phyloP scores from a whole-genome alignment of 2,888 invertebrate genomes.

The Caenorhabditis angaria region DNA sequence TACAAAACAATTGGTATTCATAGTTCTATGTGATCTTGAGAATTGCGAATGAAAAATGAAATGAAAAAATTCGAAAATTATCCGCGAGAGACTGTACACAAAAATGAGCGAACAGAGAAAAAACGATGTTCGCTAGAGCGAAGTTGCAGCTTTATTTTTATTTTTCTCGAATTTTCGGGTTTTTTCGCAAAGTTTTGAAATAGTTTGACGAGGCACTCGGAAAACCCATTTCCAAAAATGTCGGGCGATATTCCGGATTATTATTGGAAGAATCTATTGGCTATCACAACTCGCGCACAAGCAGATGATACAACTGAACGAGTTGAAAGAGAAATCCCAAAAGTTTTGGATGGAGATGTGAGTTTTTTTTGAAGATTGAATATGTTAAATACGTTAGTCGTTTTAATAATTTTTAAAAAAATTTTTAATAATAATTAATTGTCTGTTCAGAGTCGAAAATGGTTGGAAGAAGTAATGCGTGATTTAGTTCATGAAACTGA shows the following conservation, averaged over 20 bases:
- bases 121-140: neutral
- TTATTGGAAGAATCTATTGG: conserved; percentile 10
- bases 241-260: conserved; percentile 7
- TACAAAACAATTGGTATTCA: too few species aligned
- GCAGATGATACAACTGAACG: conserved; percentile 8
- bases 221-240: conserved; percentile 6
- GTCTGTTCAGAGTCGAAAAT: conserved; percentile 30
- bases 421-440: neutral
- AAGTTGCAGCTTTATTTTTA: neutral
- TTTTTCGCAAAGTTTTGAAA: conserved; percentile 5
- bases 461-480: conserved; percentile 28
- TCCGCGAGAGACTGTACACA: neutral
- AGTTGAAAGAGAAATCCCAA: neutral
- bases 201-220: too few species aligned
- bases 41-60: neutral
- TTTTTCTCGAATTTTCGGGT: conserved; percentile 1
- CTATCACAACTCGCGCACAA: conserved; percentile 8
- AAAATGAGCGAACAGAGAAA: neutral
- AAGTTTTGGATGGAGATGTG: conserved; percentile 7
- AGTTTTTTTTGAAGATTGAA: too few species aligned
- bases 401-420: neutral
- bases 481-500: conserved; percentile 13
- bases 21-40: too few species aligned
- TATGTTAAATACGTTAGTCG: too few species aligned
- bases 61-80: neutral